Evolutionary conservation across 2,113 vertebrate species (phyloP), one percentile per base, ranked within the genome.

Genomic region (Eleginops maclovinus): DNA sequence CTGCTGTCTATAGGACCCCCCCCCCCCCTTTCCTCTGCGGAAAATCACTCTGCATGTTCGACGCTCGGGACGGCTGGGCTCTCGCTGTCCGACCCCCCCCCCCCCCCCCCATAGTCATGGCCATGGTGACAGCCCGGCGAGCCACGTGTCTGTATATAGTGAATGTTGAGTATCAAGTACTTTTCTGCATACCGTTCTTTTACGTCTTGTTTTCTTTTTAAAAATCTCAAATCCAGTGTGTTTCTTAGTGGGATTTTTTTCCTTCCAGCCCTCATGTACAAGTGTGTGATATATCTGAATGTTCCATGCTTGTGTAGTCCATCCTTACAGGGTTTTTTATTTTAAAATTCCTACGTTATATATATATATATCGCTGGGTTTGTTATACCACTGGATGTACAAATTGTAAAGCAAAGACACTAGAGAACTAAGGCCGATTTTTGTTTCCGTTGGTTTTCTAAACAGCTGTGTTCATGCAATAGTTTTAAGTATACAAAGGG

Each of bases 111-210:
- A 85, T 90, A 85, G 86, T 88, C 76, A 91, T 92, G 93, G 90
- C 93, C 93, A 81, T 92, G 95, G 94, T 93, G 93, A 93, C 94
- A 90, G 93, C 95, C 94, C 92, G 68, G 17, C 92, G 92, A 88
- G 78, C 87, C 88, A 87, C 93, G 91, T 95, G 93, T 95, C 92
- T 97, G 96, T 98, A 97, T 95, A 98, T 98, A 98, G 89, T 97
- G 94, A 96, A 95, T 96, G 95, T 97, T 95, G 94, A 95, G 95
- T 98, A 96, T 97, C 95, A 94, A 96, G 92, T 95, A 93, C 92
- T 93, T 93, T 89, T 86, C 91, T 88, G 89, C 89, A 83, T 86
- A 86, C 77, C 81, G 79, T 93, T 90, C 90, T 79, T 76, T 75
- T 36, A 36, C 7, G 68, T 87, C 55, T 19, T 84, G 58, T 21